Base-by-base conservation (phyloP, 2,797 vertebrate genomes). In the Schizopygopsis pylzovi region DNA sequence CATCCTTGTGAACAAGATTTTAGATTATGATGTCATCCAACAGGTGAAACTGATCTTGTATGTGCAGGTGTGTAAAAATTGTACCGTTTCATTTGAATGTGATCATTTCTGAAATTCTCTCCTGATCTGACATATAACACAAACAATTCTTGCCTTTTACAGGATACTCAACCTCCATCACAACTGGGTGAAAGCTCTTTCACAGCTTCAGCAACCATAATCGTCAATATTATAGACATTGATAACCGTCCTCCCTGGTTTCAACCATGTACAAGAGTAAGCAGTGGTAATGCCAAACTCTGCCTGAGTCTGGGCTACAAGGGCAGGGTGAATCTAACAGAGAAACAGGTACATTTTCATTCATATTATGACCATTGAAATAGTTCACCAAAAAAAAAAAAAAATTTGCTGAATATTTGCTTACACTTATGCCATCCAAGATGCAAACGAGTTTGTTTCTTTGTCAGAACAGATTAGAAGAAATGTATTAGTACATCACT, bases 211-310 rank as follows among this genome's bases (percentile, higher is more conserved):
- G 93, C 95, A 79, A 92, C 93, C 59, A 93, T 96, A 88, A 92
- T 91, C 0, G 89, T 96, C 72, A 93, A 93, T 0, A 93, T 96
- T 89, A 92, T 89, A 86, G 96, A 96, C 83, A 90, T 95, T 0
- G 96, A 96, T 41, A 96, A 96, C 91, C 92, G 95, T 0, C 96
- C 95, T 0, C 96, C 96, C 0, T 96, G 96, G 96, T 96, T 96
- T 76, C 95, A 96, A 90, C 96, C 96, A 0, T 96, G 96, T 61
- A 61, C 90, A 5, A 92, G 94, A 90, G 88, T 93, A n/a, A 93
- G 67, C 37, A 6, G 93, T 3, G 94, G 93, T 2, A 88, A 25
- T 3, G 93, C 95, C 84, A 95, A 95, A 68, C 90, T 96, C 86
- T 96, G 96, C 6, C 92, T 96, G 84, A 95, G 93, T 91, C 18